Evolutionary conservation across 1,140 invertebrate genomes (phyloP), one percentile per base, ranked within the genome.

Genomic region (Drosophila sucinea): DNA sequence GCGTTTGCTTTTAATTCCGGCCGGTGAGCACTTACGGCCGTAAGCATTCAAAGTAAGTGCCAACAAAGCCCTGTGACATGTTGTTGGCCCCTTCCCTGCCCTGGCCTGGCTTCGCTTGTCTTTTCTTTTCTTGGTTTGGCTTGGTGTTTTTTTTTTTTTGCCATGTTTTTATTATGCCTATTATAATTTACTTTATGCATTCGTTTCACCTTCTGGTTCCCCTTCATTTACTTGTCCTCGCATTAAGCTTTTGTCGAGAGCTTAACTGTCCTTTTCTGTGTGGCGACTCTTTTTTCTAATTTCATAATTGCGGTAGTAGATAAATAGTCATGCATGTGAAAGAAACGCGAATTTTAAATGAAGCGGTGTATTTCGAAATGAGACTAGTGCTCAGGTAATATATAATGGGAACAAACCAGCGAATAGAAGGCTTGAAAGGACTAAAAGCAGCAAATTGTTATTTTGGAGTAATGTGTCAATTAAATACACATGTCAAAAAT

Each of bases 121-220:
- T 10, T 8, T 2, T 17, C 17, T 4, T 2, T 17, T 25, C 47
- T 29, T 57, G 55, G 17, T 8, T 51, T 58, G 56, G 55, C 8
- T 30, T 57, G 55, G 33, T 82, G 7, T 35, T 35, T 33, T 1
- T 35, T 35, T 35, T 35, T 8, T 35, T 79, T 87, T 71, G 86
- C 60, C 67, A 67, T 32, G 69, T 80, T 80, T 87, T 87, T 87
- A 87, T 87, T 89, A 87, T 89, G 80, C 85, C 83, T 83, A 87
- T 87, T 87, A 87, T 87, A 87, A 87, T 87, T 87, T 87, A 83
- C 80, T 87, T 87, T 87, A 87, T 89, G 83, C 80, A 80, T 83
- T 76, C 83, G 69, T 61, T 66, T 65, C 57, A 56, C 60, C 41
- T 63, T 57, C 66, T 55, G 30, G 55, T 69, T 30, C 30, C 64